Evolutionary conservation across 2,888 invertebrate genomes (phyloP), one percentile per base, ranked within the genome.

Genomic region (Prosapia bicincta): DNA sequence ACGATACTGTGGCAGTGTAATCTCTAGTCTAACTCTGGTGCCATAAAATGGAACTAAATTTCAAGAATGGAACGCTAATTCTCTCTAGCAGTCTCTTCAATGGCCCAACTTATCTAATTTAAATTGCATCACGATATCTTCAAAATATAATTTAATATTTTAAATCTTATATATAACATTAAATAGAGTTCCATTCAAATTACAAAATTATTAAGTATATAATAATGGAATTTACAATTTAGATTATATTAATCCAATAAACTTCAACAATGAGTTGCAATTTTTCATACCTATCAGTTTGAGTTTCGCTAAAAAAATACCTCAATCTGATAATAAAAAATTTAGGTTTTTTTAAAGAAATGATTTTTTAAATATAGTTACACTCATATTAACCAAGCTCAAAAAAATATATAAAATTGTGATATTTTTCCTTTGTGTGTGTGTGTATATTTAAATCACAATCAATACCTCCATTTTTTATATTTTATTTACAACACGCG

Each of bases 1-100:
- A 95, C 94, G 95, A 96, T 95, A 95, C 95, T 93, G 93, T 96
- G 95, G 96, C 96, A 95, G 95, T 96, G 94, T 96, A 95, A 96
- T 90, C 90, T 95, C 91, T 95, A 93, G 79, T 79, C 78, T 76
- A 71, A 20, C 71, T 26, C 26, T 28, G 23, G 78, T 75, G 78
- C 79, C 79, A 78, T 80, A 78, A 78, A 70, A 66, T 66, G 74
- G 74, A 69, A 54, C 54, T 54, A 54, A 54, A 38, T 38, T 38
- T 38, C 38, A 38, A 54, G 54, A 54, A 54, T 20, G 54, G 54
- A 54, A 54, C 13, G 54, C 38, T 38, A 20, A 54, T 3, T 54
- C 20, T 54, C 54, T 54, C 54, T 20, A 54, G 54, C 54, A 54
- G 54, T 54, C 54, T 54, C 54, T 54, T 54, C 54, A 54, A 20